Base-by-base conservation (phyloP, 2,113 vertebrate genomes). In the Spilogale gracilis region DNA sequence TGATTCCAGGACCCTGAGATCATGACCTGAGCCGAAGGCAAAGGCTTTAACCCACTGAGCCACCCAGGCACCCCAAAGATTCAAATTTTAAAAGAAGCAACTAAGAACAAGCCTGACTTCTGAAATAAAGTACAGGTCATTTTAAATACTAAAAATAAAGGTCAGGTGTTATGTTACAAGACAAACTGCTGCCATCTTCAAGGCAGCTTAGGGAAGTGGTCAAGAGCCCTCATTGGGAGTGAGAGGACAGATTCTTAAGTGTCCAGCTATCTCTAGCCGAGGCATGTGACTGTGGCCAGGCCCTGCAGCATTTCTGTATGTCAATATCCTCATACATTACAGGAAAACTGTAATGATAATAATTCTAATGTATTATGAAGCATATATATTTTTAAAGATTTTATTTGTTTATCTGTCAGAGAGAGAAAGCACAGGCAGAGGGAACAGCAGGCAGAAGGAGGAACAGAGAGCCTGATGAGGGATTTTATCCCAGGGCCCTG, bases 61-160 rank as follows among this genome's bases (percentile, higher is more conserved):
- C 38, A 38, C 38, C 38, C 38, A 38, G 38, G 38, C 38, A 38
- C 38, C 38, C 56, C 27, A 61, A 93, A 97, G 56, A 56, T 83
- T 93, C 20, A 56, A 25, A 84, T 65, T 95, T 71, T 56, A 38
- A 56, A 93, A 94, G 9, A 54, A 89, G 23, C 52, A 80, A 85
- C 27, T 50, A 67, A 79, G 83, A 94, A 95, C 67, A 58, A 58
- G 11, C 23, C 54, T 32, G 67, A 56, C 25, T 95, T 54, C 20
- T 45, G 67, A 91, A 87, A 94, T 32, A 65, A 95, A 94, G 21
- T 88, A 18, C 18, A 14, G 38, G 63, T 48, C 60, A 61, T 90
- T 76, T 94, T 65, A 90, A 96, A 96, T 50, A 92, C 5, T 32
- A 52, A 81, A 65, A 80, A 60, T 18, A 43, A 54, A 89, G 38